Evolutionary conservation across 2,888 invertebrate genomes (phyloP).

Genomic region (Linhomoeus sp.): DNA sequence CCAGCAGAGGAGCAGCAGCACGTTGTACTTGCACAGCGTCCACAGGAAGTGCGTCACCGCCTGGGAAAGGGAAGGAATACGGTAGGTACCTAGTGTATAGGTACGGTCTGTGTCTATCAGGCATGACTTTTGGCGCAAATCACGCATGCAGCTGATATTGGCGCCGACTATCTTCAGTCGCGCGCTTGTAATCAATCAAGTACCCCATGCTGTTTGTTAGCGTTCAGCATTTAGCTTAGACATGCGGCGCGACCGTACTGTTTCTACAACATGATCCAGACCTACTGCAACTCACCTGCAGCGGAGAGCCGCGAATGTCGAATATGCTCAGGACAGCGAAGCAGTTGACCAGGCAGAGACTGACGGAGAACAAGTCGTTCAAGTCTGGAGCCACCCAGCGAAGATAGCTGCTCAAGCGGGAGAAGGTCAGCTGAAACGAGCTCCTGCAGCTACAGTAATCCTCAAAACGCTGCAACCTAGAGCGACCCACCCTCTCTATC

Average conservation of each 20-base stretch:
- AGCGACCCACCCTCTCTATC: too few species aligned
- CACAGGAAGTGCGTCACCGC: conserved; percentile 26
- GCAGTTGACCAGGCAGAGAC: conserved; percentile 32
- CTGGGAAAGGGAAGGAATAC: conserved; percentile 28
- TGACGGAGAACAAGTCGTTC: conserved; percentile 36
- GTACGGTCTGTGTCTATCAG: too few species aligned
- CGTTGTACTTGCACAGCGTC: conserved; percentile 33
- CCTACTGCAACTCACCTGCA: conserved; percentile 7
- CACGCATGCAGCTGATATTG: too few species aligned
- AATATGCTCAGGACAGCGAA: conserved; percentile 32
- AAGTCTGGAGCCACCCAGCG: conserved; percentile 34
- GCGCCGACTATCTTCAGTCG: too few species aligned
- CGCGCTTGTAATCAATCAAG: too few species aligned
- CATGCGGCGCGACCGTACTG: too few species aligned
- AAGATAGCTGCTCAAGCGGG: conserved; percentile 32
- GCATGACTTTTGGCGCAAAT: too few species aligned
- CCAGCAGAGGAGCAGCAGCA: conserved; percentile 32
- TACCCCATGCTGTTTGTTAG: too few species aligned
- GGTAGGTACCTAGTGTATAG: neutral
- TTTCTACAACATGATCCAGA: too few species aligned
- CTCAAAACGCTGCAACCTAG: neutral
- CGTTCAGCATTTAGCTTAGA: too few species aligned
- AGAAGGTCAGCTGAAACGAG: conserved; percentile 23
- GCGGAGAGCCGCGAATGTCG: conserved; percentile 25
- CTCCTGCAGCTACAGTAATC: neutral